phyloP scores from a whole-genome alignment of 1,140 invertebrate genomes.

The Bursaphelenchus mucronatus region DNA sequence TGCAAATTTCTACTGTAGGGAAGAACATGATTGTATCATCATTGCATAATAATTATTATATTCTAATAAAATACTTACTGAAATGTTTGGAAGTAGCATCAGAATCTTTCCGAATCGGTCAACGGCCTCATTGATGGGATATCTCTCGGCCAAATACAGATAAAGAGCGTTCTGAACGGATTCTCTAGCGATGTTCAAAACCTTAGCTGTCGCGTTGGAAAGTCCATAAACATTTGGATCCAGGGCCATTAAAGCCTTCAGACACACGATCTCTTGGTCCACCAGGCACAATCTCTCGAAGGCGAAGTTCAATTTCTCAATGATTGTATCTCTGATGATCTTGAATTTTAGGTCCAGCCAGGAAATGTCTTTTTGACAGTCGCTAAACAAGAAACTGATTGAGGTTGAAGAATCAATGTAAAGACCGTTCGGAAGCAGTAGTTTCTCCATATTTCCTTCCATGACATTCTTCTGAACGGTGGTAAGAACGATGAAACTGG shows the following conservation, averaged over 20 bases:
- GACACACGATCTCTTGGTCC: conserved; percentile 48
- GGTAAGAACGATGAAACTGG: conserved; percentile 37
- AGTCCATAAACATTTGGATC: conserved; percentile 49
- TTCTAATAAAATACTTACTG: conserved; percentile 33
- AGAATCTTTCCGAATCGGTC: conserved; percentile 48
- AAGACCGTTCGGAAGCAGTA: conserved; percentile 42
- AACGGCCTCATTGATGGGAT: conserved; percentile 37
- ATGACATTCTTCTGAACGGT: conserved; percentile 32
- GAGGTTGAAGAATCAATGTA: conserved; percentile 31
- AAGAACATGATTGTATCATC: no score
- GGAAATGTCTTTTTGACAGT: no score
- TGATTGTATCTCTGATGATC: background rate
- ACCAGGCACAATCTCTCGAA: conserved; percentile 30
- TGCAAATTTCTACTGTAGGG: no score
- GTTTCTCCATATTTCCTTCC: conserved; percentile 22
- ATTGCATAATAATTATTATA: no score
- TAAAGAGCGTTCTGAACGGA: conserved; percentile 55
- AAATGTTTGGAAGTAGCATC: conserved; percentile 49
- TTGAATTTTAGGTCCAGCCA: background rate
- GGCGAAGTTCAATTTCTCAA: conserved; percentile 2
- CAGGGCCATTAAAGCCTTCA: conserved; percentile 57
- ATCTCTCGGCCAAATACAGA: conserved; percentile 38
- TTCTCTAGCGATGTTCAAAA: conserved; percentile 47
- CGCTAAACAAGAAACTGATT: conserved; percentile 11
- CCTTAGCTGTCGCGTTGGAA: conserved; percentile 21